Percentiles rank a stretch among this genome's conserved stretches.
phyloP scores from a whole-genome alignment of 2,888 invertebrate genomes.

The Drosophila acutilabella region DNA sequence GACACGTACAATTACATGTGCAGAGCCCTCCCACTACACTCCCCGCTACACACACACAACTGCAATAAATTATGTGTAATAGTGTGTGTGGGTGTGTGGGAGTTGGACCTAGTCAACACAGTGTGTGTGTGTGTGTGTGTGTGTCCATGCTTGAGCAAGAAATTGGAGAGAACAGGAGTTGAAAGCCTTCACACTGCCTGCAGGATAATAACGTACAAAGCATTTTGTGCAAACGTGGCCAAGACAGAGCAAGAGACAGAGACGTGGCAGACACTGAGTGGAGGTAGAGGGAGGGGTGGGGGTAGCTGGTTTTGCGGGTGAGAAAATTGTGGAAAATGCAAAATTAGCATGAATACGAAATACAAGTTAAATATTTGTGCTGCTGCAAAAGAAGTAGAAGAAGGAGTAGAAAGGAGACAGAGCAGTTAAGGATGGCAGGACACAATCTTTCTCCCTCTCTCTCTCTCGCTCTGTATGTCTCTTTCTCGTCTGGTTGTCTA shows the following conservation, averaged over 20 bases:
- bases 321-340: conserved; percentile 80
- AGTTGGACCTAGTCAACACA: conserved; percentile 38
- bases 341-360: conserved; percentile 81
- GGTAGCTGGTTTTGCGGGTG: conserved; percentile 44
- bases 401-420: not conserved
- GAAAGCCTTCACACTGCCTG: conserved; percentile 46
- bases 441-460: not conserved
- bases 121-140: conserved; percentile 42
- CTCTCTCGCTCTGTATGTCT: no score
- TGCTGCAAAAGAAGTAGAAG: conserved; percentile 22
- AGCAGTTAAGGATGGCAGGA: conserved; percentile 20
- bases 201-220: conserved; percentile 57
- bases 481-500: not conserved
- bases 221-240: conserved; percentile 41
- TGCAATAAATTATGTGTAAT: conserved; percentile 43
- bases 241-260: conserved; percentile 23
- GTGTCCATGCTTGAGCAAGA: conserved; percentile 57
- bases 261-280: no score
- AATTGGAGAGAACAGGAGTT: conserved; percentile 43
- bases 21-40: not conserved
- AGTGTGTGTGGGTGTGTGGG: conserved; percentile 41
- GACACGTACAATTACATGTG: conserved; percentile 72
- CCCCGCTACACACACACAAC: conserved; percentile 17
- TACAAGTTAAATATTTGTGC: conserved; percentile 80
- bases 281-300: not conserved